Conservation (phyloP, 2,797 vertebrate genomes). For the Propithecus deckenii region DNA sequence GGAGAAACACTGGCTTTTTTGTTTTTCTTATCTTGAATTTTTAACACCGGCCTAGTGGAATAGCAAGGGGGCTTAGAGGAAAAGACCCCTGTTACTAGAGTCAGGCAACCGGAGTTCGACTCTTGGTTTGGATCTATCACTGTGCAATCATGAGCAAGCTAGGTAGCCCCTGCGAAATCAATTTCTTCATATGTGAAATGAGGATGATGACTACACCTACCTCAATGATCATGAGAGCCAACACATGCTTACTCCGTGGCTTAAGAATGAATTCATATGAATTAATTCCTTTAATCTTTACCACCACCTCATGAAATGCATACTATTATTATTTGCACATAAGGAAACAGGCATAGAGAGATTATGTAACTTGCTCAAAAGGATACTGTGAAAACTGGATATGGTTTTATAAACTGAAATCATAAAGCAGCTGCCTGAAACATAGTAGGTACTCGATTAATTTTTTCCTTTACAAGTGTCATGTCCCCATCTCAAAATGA, state of each 20-base stretch:
- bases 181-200: background rate
- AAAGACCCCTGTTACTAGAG: background rate
- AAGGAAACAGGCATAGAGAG: background rate
- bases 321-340: background rate
- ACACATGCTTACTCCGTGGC: background rate
- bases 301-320: background rate
- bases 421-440: background rate
- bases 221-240: background rate
- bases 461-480: background rate
- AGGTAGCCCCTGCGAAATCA: background rate
- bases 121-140: background rate
- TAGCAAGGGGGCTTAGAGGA: background rate
- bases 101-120: background rate
- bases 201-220: background rate
- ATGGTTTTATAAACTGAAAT: background rate
- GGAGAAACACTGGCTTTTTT: background rate
- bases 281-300: background rate
- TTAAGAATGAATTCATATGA: background rate
- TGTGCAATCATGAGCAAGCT: background rate
- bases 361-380: background rate
- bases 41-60: background rate
- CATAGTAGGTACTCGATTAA: background rate
- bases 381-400: background rate
- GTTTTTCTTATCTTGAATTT: slow-evolving; percentile 31
- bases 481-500: background rate